These are phyloP conservation scores for Pseudopodoces humilis DNA, from an alignment of 2,113 vertebrate genomes.

Conservation along the genomic window DNA sequence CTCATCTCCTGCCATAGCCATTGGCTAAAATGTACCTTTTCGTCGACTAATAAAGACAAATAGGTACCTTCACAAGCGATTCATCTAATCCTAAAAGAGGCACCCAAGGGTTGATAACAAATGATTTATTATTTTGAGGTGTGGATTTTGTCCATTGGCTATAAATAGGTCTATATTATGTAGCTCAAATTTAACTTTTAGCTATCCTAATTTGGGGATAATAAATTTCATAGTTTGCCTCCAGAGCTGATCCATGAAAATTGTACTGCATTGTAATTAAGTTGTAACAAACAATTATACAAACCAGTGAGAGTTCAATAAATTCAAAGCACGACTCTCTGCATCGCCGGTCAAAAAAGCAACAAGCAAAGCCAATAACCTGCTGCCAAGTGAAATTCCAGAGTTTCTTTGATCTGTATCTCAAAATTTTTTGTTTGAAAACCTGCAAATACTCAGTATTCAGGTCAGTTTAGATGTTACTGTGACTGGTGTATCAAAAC, in stretches of 20 bases:
- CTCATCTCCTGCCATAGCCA: background rate
- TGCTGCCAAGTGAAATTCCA: constrained; percentile 27
- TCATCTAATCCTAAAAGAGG: background rate
- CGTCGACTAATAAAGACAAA: background rate
- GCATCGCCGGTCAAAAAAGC: background rate
- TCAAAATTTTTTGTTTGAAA: background rate
- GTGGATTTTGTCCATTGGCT: background rate
- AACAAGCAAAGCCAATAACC: constrained; percentile 25
- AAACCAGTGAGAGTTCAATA: constrained; percentile 27
- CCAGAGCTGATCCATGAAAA: constrained; percentile 22
- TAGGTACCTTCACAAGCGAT: background rate
- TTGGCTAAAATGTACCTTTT: background rate
- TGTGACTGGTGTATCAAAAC: constrained; percentile 67
- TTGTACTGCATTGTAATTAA: constrained; percentile 20
- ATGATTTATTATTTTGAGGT: background rate
- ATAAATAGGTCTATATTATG: background rate
- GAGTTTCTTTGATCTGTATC: constrained; percentile 30
- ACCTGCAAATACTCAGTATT: constrained; percentile 55
- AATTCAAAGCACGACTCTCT: constrained; percentile 20
- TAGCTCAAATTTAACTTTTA: background rate
- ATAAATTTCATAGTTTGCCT: constrained; percentile 12
- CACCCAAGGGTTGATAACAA: background rate
- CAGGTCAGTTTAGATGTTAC: constrained; percentile 56
- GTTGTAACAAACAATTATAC: constrained; percentile 32
- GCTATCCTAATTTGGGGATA: background rate